Percentiles rank a stretch among this genome's conserved stretches.
These are phyloP conservation scores for Dorcus hopei DNA, from an alignment of 2,888 invertebrate species.

Conservation along the genomic window DNA sequence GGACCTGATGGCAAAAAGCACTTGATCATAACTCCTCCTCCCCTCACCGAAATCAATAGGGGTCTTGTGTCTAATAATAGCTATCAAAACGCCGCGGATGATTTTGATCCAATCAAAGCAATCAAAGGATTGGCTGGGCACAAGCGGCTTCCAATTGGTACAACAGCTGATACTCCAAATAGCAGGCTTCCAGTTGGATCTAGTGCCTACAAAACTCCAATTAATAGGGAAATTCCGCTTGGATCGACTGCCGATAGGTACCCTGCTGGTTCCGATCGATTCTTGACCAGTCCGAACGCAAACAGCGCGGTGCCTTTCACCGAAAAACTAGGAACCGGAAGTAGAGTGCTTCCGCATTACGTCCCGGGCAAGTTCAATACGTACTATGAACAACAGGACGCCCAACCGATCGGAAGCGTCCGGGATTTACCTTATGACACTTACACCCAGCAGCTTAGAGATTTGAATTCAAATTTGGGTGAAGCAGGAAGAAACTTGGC, in stretches of 20 bases:
- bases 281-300: background rate
- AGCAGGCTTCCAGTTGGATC: conserved; percentile 9
- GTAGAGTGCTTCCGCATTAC: conserved; percentile 27
- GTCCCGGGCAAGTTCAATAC: conserved; percentile 24
- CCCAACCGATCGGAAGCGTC: conserved; percentile 18
- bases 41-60: background rate
- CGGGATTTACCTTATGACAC: conserved; percentile 27
- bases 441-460: conserved; percentile 7
- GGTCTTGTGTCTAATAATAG: background rate
- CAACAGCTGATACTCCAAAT: conserved; percentile 5
- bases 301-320: background rate
- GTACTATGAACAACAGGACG: conserved; percentile 23
- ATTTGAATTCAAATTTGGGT: background rate
- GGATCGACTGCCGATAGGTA: background rate
- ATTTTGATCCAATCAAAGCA: conserved; percentile 9
- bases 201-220: background rate
- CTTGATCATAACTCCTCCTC: conserved; percentile 3
- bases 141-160: background rate
- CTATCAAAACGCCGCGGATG: background rate
- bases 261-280: background rate
- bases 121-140: background rate
- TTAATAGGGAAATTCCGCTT: background rate
- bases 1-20: conserved; percentile 9
- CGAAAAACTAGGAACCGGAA: background rate
- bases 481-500: background rate